These are phyloP conservation scores for Lepus oiostolus DNA, from an alignment of 2,797 vertebrate species.

Conservation along the genomic window DNA sequence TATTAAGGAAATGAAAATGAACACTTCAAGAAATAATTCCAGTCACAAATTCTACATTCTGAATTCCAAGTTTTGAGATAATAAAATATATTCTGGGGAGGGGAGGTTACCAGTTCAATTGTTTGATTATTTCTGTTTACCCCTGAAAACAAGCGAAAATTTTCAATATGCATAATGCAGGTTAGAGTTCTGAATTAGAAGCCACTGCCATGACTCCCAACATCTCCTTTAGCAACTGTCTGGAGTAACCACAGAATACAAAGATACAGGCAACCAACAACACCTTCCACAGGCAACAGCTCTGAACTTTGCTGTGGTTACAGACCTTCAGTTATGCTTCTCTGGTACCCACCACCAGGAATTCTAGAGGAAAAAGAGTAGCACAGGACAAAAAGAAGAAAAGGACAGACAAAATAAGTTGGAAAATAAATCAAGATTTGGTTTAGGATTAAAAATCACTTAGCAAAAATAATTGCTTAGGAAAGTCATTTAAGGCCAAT, in stretches of 20 bases:
- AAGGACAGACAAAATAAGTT: conserved; percentile 2
- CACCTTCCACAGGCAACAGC: not conserved
- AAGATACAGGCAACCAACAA: not conserved
- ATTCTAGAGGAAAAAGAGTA: conserved; percentile 1
- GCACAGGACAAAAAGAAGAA: not conserved
- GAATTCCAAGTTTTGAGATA: not conserved
- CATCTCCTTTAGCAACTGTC: not conserved
- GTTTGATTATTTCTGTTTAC: conserved; percentile 24
- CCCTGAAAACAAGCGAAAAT: not conserved
- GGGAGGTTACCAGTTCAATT: not conserved
- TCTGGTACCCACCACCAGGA: not conserved
- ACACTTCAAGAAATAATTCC: conserved; percentile 41
- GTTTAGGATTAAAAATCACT: not conserved
- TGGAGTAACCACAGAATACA: not conserved
- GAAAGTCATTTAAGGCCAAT: not conserved
- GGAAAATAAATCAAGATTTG: not conserved
- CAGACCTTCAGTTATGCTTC: not conserved
- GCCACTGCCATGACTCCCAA: not conserved
- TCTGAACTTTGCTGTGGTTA: not conserved
- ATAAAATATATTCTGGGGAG: conserved; percentile 20
- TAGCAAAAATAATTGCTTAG: conserved; percentile 29
- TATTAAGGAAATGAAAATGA: conserved; percentile 15
- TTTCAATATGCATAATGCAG: not conserved
- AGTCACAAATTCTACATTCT: conserved; percentile 28
- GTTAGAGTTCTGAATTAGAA: conserved; percentile 17